These are phyloP conservation scores for Melieria crassipennis DNA, from an alignment of 2,888 invertebrate species.

Conservation along the genomic window DNA sequence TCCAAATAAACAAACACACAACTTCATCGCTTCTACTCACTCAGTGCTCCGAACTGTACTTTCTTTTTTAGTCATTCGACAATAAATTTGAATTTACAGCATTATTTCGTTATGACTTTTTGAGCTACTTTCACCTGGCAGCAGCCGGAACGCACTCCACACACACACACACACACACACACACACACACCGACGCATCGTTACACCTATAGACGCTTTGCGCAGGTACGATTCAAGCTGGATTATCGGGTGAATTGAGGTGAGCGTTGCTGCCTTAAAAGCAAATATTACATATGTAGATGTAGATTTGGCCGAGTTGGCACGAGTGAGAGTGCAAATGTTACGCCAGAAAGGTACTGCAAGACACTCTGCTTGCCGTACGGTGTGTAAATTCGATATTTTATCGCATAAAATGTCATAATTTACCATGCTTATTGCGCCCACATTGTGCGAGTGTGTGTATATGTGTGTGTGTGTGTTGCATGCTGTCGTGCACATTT, in stretches of 20 bases:
- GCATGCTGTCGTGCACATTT: neutral
- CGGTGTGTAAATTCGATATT: slow-evolving; percentile 17
- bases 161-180: neutral
- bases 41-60: too few relatives aligned
- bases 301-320: too few relatives aligned
- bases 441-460: neutral
- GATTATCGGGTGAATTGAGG: too few relatives aligned
- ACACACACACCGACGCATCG: neutral
- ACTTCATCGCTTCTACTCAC: too few relatives aligned
- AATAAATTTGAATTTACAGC: slow-evolving; percentile 2
- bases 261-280: neutral
- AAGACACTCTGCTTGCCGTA: too few relatives aligned
- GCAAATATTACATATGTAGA: neutral
- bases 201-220: too few relatives aligned
- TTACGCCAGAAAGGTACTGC: too few relatives aligned
- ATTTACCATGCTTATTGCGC: slow-evolving; percentile 11
- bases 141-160: neutral
- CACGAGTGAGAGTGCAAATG: too few relatives aligned
- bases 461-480: neutral
- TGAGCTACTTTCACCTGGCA: neutral
- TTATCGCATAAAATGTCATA: slow-evolving; percentile 17
- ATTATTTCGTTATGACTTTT: slow-evolving; percentile 7
- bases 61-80: too few relatives aligned
- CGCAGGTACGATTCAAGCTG: too few relatives aligned
- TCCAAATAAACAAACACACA: neutral